Evolutionary conservation across 2,113 vertebrate species (phyloP).

Genomic region (Halichoerus grypus): DNA sequence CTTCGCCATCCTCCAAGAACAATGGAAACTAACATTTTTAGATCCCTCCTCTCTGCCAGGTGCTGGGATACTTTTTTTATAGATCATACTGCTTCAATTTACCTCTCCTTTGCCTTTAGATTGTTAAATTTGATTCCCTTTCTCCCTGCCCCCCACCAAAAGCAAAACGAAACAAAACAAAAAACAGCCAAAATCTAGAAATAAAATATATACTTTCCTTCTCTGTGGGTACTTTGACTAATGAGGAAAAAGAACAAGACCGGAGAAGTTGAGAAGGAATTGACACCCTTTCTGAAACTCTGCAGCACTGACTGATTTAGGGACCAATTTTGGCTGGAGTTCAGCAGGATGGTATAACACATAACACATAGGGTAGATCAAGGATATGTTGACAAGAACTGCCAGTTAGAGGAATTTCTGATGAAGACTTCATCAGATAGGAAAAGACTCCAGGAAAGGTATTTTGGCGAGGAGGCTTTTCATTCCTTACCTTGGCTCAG

Average conservation of each 20-base stretch:
- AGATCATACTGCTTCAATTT: neutral
- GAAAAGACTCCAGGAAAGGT: neutral
- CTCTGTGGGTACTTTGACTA: neutral
- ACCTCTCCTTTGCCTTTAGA: neutral
- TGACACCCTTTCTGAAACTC: neutral
- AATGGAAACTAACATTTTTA: neutral
- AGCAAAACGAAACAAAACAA: neutral
- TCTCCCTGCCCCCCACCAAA: neutral
- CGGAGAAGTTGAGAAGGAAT: neutral
- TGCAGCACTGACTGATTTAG: neutral
- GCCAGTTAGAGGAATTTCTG: neutral
- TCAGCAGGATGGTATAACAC: neutral
- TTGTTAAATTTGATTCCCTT: neutral
- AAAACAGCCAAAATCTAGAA: neutral
- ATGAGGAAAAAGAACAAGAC: neutral
- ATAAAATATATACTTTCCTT: conserved; percentile 48
- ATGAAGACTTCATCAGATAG: neutral
- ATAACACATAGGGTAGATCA: neutral
- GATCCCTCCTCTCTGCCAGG: neutral
- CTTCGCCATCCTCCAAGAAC: neutral
- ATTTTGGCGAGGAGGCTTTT: neutral
- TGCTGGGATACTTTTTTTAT: neutral
- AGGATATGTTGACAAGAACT: neutral
- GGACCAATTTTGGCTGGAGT: neutral
- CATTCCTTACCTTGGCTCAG: neutral